Conservation (phyloP, 2,888 invertebrate species). For the Euzetes globulus region DNA sequence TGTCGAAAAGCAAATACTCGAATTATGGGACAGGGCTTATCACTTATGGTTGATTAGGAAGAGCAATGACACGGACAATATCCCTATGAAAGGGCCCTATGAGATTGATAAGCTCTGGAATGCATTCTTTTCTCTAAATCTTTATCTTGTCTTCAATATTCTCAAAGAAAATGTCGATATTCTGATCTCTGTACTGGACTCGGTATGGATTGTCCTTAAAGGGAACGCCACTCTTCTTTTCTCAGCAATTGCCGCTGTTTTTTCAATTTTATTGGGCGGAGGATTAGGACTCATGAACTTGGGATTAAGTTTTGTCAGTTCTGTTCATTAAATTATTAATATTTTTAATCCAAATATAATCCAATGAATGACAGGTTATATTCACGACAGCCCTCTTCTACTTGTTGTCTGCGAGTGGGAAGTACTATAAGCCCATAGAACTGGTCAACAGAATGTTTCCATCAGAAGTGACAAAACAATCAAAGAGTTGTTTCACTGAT, state of each 20-base stretch:
- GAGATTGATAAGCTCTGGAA: constrained; percentile 43
- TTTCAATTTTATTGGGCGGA: constrained; percentile 77
- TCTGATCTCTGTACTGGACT: constrained; percentile 71
- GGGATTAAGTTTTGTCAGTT: constrained; percentile 67
- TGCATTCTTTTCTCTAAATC: constrained; percentile 52
- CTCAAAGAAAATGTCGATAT: constrained; percentile 84
- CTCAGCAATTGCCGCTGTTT: constrained; percentile 72
- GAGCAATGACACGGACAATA: constrained; percentile 1
- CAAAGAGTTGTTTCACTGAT: constrained; percentile 20
- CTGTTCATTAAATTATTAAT: constrained; percentile 10
- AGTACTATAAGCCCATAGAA: constrained; percentile 86
- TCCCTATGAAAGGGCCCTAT: constrained; percentile 30
- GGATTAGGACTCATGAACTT: constrained; percentile 84
- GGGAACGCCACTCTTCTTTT: constrained; percentile 81
- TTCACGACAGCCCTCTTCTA: constrained; percentile 96
- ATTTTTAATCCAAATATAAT: constrained; percentile 3
- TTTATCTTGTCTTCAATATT: constrained; percentile 67
- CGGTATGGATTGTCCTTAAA: constrained; percentile 78
- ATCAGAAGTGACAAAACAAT: constrained; percentile 30
- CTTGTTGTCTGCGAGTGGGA: constrained; percentile 73
- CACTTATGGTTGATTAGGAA: constrained; percentile 74
- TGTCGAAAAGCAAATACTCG: constrained; percentile 77
- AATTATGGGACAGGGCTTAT: constrained; percentile 87
- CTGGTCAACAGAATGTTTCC: constrained; percentile 58
- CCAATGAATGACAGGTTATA: constrained; percentile 62